Evolutionary conservation across 2,888 invertebrate species (phyloP), one percentile per base, ranked within the genome.

Genomic region (Protophormia terraenovae): DNA sequence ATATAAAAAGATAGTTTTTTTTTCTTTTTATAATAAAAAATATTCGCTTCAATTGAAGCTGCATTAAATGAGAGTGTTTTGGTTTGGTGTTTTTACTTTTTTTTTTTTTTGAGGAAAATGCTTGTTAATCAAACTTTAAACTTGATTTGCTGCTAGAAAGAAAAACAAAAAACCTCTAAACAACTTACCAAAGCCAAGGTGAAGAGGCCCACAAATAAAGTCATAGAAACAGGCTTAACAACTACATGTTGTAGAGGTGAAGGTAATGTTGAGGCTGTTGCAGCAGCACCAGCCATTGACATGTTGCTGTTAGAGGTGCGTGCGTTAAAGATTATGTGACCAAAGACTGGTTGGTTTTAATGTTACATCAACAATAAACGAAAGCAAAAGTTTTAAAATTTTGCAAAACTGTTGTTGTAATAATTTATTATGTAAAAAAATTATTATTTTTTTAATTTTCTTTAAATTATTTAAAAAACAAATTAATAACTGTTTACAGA

Each of bases 131-230:
- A 32, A 32, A 32, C 32, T 32, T 32, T 19, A 75, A 83, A 83
- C 82, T 82, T 75, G 83, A 75, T 55, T 75, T 47, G 35, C 27
- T 45, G 47, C 29, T 45, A 10, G 12, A 73, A 53, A 50, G 45
- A 55, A 19, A 58, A 60, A 22, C 24, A 27, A 66, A n/a, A 16
- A 38, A 38, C 50, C 14, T 50, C n/a, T 6, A 38, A 45, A 66
- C 71, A 27, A 78, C 82, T 82, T 82, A 85, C 78, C 85, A 85
- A 85, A 85, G 85, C 85, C 85, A 85, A 85, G 82, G 82, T 85
- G 82, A 85, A 79, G 82, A 85, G 78, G 85, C 82, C 71, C 58
- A 81, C 35, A 55, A 73, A 22, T 45, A 85, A 19, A 71, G 38
- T 19, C 58, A 75, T 66, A 75, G 64, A 85, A 85, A 82, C 75